Base-by-base conservation (phyloP, 2,113 vertebrate genomes). In the Heterotis niloticus region DNA sequence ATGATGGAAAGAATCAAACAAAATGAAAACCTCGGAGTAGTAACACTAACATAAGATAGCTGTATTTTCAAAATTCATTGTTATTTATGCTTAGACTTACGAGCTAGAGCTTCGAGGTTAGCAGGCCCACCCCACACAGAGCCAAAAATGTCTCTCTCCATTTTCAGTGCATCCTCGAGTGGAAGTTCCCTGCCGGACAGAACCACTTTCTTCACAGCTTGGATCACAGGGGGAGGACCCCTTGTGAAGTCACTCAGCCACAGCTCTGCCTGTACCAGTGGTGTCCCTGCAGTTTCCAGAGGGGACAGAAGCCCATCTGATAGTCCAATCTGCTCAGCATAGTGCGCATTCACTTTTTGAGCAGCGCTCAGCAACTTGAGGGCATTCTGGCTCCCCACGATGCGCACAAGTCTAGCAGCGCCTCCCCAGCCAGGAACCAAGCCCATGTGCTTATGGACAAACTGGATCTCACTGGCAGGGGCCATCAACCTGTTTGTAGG, bases 391-490 rank as follows among this genome's bases (percentile, higher is more conserved):
- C 90, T 89, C 81, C 96, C 96, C 0, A 97, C 83, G 0, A 97
- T 86, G 20, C 79, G 85, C 81, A 93, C 91, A 9, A 99, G 93
- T 79, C 95, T 88, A 0, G 94, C 87, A 0, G 90, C 88, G 12
- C 97, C 96, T 0, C 98, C 98, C 98, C 97, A 99, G 80, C 95
- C 96, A 0, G 98, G 97, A 62, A 97, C 92, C 86, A 99, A 89
- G 0, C 96, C 97, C 95, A 98, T 97, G 68, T 92, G 93, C 89
- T 96, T 99, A 75, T 99, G 98, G 78, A 98, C 95, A 85, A 98
- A 99, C 76, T 95, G 92, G 85, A 99, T 96, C 79, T 95, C 91
- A 57, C 95, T 96, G 64, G 87, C 93, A 1, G 89, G 78, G 0
- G 93, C 90, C 96, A 99, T 95, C 84, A 98, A 87, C 84, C 98